Evolutionary conservation across 2,797 vertebrate species (phyloP).

Genomic region (Pseudochaenichthys georgianus): DNA sequence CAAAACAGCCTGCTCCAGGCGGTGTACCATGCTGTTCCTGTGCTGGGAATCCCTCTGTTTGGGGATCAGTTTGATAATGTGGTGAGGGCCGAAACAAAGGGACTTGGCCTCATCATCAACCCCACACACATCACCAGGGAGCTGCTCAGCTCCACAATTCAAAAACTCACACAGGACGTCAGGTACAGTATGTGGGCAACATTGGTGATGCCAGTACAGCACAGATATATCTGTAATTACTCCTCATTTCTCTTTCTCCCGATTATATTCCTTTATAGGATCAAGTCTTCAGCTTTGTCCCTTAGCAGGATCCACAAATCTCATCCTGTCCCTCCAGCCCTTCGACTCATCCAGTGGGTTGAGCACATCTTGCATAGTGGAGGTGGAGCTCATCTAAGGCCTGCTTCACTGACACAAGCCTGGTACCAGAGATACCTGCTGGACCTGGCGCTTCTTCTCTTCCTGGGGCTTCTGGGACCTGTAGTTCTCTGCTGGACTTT

Average conservation of each 20-base stretch:
- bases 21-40: conserved; percentile 82
- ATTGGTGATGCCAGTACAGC: background rate
- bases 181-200: conserved; percentile 59
- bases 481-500: conserved; percentile 55
- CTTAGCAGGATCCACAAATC: conserved; percentile 77
- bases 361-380: conserved; percentile 78
- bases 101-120: conserved; percentile 74
- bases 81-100: conserved; percentile 76
- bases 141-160: conserved; percentile 69
- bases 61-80: conserved; percentile 84
- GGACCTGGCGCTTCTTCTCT: conserved; percentile 75
- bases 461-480: conserved; percentile 44
- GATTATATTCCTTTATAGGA: conserved; percentile 60
- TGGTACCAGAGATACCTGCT: conserved; percentile 82
- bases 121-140: conserved; percentile 74
- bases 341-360: conserved; percentile 79
- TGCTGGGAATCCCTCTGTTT: conserved; percentile 83
- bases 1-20: conserved; percentile 85
- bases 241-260: background rate
- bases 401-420: conserved; percentile 67
- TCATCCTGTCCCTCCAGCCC: conserved; percentile 75
- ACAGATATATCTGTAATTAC: background rate
- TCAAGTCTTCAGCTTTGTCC: conserved; percentile 75
- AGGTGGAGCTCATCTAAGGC: conserved; percentile 76
- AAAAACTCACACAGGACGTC: conserved; percentile 71